Percentiles rank a stretch among this genome's conserved stretches.
These are phyloP conservation scores for Noctuana brunneofusca DNA, from an alignment of 2,888 invertebrate genomes.

Conservation along the genomic window DNA sequence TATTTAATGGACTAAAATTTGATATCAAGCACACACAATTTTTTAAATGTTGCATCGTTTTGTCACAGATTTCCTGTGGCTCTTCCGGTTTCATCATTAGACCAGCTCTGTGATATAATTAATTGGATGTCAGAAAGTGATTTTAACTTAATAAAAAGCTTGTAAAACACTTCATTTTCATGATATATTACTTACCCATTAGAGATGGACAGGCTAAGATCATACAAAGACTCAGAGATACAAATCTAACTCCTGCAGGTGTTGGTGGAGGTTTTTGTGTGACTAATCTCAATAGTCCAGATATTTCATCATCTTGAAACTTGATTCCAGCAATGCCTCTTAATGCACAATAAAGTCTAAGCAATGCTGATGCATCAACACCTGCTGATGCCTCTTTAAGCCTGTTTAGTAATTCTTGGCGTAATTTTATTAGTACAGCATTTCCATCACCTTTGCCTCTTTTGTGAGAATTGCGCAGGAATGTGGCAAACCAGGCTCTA, in stretches of 20 bases:
- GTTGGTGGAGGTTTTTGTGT: conserved; percentile 94
- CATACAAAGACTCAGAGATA: conserved; percentile 96
- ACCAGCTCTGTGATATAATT: no score
- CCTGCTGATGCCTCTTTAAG: conserved; percentile 86
- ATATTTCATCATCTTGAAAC: conserved; percentile 95
- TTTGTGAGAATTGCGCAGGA: conserved; percentile 93
- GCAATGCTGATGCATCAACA: conserved; percentile 94
- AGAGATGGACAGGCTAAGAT: conserved; percentile 96
- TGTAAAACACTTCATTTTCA: no score
- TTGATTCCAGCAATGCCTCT: conserved; percentile 96
- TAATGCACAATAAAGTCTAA: conserved; percentile 95
- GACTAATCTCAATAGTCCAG: conserved; percentile 90
- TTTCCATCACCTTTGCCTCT: conserved; percentile 89
- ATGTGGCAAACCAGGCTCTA: conserved; percentile 96
- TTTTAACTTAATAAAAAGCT: no score
- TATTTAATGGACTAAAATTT: no score
- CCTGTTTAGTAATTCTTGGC: conserved; percentile 89
- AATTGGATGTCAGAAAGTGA: no score
- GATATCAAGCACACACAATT: no score
- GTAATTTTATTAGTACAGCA: conserved; percentile 85
- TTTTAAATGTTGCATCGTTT: no score
- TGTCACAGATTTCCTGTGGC: no score
- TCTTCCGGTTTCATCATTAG: no score
- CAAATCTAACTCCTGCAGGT: conserved; percentile 96
- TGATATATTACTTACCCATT: conserved; percentile 79